Evolutionary conservation across 1,140 invertebrate species (phyloP).

Genomic region (Drosophila gunungcola): DNA sequence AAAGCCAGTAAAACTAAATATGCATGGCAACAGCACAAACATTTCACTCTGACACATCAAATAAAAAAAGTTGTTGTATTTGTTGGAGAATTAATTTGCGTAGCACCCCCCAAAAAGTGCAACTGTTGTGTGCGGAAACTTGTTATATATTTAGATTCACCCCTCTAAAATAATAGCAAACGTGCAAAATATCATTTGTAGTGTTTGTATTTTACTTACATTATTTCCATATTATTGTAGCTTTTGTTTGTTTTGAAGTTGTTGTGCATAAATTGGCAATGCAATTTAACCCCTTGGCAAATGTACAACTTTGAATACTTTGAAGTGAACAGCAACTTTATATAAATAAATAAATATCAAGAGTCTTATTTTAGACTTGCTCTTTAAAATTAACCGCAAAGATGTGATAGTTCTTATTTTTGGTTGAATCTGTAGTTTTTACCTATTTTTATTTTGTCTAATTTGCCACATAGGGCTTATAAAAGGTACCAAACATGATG

Average conservation of each 20-base stretch:
- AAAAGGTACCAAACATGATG: not conserved
- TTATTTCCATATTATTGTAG: conserved; percentile 21
- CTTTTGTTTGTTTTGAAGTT: not conserved
- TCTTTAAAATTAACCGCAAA: not conserved
- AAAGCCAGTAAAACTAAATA: not conserved
- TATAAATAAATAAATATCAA: not conserved
- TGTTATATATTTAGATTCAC: conserved; percentile 18
- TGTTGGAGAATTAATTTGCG: not conserved
- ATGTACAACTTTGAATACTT: not conserved
- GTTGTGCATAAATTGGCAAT: not conserved
- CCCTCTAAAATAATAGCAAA: conserved; percentile 9
- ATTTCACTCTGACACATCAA: not conserved
- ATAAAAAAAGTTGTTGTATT: not conserved
- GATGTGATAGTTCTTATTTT: conserved; percentile 1
- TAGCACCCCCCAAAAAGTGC: conserved; percentile 3
- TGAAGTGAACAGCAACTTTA: not conserved
- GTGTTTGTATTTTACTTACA: not conserved
- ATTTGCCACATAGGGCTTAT: conserved; percentile 12
- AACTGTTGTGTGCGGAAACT: conserved; percentile 22
- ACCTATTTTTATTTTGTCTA: not conserved
- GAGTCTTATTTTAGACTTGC: not conserved
- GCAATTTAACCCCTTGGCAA: not conserved
- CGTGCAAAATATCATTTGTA: conserved; percentile 10
- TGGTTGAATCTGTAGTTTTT: not conserved
- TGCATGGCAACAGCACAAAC: conserved; percentile 10